Evolutionary conservation across 92 coral and sea anemone genomes (phyloP).

Genomic region (Palythoa caribaeorum): DNA sequence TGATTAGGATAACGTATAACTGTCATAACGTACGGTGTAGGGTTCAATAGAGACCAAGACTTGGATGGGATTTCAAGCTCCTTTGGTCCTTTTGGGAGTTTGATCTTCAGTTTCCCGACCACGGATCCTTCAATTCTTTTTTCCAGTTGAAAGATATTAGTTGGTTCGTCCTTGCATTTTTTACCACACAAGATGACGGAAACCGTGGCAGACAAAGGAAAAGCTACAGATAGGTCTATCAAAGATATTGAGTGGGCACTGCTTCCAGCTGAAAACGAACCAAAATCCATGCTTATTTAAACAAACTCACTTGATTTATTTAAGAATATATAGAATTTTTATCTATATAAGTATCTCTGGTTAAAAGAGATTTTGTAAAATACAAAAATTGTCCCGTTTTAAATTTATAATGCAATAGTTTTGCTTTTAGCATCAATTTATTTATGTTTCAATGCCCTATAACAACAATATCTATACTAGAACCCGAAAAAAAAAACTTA

Average conservation of each 20-base stretch:
- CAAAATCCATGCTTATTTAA: background rate
- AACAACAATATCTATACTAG: no score
- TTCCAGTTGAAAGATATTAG: slow-evolving; percentile 21
- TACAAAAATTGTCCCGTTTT: no score
- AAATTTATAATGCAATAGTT: no score
- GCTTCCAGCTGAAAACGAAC: slow-evolving; percentile 28
- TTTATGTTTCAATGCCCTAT: no score
- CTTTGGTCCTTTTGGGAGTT: slow-evolving; percentile 20
- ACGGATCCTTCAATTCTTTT: slow-evolving; percentile 32
- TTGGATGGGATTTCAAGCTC: background rate
- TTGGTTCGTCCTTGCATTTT: slow-evolving; percentile 13
- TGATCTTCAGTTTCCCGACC: slow-evolving; percentile 40
- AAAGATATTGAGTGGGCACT: slow-evolving; percentile 49
- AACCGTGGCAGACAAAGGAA: slow-evolving; percentile 41
- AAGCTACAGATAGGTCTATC: slow-evolving; percentile 52
- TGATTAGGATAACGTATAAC: no score
- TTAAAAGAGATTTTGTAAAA: no score
- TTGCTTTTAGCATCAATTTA: no score
- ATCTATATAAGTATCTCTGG: no score
- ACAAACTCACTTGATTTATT: no score
- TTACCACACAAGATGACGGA: slow-evolving; percentile 44
- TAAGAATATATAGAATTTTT: no score
- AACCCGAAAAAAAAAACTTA: no score
- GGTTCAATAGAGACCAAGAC: background rate
- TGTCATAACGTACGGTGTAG: slow-evolving; percentile 8